Evolutionary conservation across 2,113 vertebrate genomes (phyloP).

Genomic region (Channa argus): DNA sequence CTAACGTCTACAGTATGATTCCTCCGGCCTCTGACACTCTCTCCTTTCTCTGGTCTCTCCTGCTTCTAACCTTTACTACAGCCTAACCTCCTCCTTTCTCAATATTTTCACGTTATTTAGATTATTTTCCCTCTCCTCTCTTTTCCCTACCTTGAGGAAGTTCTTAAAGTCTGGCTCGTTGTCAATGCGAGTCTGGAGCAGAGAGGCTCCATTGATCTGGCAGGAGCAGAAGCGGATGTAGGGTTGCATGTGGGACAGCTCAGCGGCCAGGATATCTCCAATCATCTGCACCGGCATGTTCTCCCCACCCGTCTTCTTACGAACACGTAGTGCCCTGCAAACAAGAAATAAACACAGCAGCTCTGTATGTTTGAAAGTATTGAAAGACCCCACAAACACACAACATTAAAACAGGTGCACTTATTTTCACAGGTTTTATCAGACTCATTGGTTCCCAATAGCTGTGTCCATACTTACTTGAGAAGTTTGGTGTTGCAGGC

Average conservation of each 20-base stretch:
- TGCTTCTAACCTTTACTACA: no score
- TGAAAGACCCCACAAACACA: neutral
- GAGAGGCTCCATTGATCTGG: conserved; percentile 90
- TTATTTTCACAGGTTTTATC: neutral
- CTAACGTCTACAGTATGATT: no score
- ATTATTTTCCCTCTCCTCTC: no score
- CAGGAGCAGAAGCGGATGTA: conserved; percentile 97
- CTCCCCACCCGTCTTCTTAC: conserved; percentile 92
- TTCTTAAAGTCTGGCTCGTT: conserved; percentile 93
- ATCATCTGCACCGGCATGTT: conserved; percentile 95
- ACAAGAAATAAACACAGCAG: conserved; percentile 9
- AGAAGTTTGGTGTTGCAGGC: conserved; percentile 91
- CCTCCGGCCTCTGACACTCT: no score
- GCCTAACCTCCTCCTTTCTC: no score
- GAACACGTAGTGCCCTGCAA: conserved; percentile 87
- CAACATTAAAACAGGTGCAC: neutral
- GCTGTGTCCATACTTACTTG: conserved; percentile 82
- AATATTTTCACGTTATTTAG: no score
- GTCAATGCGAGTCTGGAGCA: conserved; percentile 93
- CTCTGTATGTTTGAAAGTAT: neutral
- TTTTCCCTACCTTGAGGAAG: conserved; percentile 89
- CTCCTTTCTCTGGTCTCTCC: no score
- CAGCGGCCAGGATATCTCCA: conserved; percentile 89
- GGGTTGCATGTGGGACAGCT: conserved; percentile 95
- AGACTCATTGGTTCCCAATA: no score